phyloP scores from a whole-genome alignment of 2,113 vertebrate species.

The Pithys albifrons region DNA sequence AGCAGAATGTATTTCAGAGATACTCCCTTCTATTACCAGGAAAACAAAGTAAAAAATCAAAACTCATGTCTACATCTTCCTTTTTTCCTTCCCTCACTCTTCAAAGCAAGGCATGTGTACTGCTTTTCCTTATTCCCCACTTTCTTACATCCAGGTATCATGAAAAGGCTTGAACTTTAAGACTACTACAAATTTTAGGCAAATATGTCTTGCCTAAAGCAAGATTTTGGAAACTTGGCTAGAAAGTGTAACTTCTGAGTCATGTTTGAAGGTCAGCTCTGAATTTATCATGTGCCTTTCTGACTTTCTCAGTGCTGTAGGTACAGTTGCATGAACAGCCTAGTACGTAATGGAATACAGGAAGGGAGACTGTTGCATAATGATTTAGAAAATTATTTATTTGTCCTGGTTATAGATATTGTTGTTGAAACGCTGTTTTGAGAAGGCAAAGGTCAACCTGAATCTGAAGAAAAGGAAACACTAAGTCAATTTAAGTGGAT shows the following conservation, averaged over 20 bases:
- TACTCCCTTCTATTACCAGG: neutral
- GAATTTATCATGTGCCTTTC: neutral
- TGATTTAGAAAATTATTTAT: neutral
- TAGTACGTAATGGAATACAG: neutral
- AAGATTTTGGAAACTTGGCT: neutral
- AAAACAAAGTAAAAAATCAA: neutral
- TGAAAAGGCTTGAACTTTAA: neutral
- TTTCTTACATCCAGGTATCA: neutral
- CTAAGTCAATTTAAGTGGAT: neutral
- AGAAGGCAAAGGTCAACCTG: neutral
- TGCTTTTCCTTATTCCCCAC: neutral
- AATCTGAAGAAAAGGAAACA: neutral
- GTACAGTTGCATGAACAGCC: neutral
- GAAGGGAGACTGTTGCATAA: neutral
- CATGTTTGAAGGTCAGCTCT: neutral
- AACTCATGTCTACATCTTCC: fast-evolving
- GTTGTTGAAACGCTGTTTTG: neutral
- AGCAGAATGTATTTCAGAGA: neutral
- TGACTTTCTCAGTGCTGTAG: neutral
- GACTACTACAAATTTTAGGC: neutral
- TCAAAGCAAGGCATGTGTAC: fast-evolving
- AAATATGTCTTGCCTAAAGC: neutral
- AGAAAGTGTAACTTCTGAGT: neutral
- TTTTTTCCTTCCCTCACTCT: neutral
- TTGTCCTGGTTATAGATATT: neutral